These are phyloP conservation scores for Chloroceryle amazona DNA, from an alignment of 2,797 vertebrate genomes.

Conservation along the genomic window DNA sequence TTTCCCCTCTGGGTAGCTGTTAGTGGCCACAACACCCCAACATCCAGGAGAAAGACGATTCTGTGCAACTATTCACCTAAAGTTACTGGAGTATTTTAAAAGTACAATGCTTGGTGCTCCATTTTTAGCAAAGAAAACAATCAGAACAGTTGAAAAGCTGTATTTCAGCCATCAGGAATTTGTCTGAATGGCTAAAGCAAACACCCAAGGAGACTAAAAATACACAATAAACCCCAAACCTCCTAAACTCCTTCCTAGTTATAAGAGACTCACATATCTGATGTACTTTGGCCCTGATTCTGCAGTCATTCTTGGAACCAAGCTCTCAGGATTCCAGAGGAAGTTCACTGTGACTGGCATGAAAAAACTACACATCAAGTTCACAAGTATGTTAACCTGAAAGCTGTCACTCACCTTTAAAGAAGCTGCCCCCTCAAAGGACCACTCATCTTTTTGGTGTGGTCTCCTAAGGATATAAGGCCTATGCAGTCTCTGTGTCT, in stretches of 20 bases:
- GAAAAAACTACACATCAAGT: not conserved
- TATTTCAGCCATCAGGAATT: not conserved
- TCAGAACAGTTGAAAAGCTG: not conserved
- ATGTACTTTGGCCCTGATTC: slow-evolving; percentile 24
- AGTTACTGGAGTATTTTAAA: not conserved
- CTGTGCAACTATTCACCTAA: not conserved
- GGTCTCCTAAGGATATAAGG: not conserved
- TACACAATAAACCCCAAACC: not conserved
- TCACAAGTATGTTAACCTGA: not conserved
- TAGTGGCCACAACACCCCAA: not conserved
- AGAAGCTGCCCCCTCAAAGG: not conserved
- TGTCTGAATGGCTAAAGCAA: not conserved
- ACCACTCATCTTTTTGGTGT: not conserved
- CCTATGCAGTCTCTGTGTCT: not conserved
- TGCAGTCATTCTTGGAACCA: not conserved
- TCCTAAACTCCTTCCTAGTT: not conserved
- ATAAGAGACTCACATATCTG: not conserved
- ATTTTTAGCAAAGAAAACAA: not conserved
- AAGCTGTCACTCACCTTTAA: not conserved
- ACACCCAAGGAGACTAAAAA: not conserved
- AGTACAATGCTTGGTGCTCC: not conserved
- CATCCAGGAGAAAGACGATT: not conserved
- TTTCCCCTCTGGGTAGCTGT: not conserved
- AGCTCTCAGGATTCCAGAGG: not conserved
- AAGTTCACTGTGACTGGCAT: not conserved